phyloP scores from a whole-genome alignment of 2,113 vertebrate species.

The Saguinus imperator region DNA sequence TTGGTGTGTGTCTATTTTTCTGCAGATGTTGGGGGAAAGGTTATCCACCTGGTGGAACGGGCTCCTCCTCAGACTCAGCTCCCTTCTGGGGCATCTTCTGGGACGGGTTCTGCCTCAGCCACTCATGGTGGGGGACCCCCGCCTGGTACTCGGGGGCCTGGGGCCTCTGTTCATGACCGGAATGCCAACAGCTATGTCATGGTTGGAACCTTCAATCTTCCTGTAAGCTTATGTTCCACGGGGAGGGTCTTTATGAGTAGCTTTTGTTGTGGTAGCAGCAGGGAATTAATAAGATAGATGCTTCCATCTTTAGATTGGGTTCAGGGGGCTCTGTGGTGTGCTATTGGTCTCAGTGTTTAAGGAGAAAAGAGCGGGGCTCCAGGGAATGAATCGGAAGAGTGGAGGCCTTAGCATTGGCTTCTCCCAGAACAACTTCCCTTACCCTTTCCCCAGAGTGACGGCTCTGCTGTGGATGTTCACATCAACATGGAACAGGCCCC shows the following conservation, averaged over 20 bases:
- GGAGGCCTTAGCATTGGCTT: conserved; percentile 67
- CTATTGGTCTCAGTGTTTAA: not conserved
- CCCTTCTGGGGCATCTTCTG: conserved; percentile 85
- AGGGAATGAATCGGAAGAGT: conserved; percentile 23
- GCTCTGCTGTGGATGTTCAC: conserved; percentile 91
- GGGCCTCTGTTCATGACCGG: conserved; percentile 89
- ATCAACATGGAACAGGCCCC: conserved; percentile 92
- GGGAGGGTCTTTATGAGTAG: conserved; percentile 48
- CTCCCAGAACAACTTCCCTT: conserved; percentile 72
- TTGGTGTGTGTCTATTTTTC: not conserved
- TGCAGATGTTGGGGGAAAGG: conserved; percentile 93
- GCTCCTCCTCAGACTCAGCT: conserved; percentile 92
- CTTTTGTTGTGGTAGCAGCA: conserved; percentile 13
- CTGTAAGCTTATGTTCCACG: conserved; percentile 87
- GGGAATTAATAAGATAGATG: not conserved
- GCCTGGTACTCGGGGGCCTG: conserved; percentile 81
- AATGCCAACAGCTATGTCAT: conserved; percentile 96
- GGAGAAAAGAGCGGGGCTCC: not conserved
- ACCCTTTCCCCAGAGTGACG: conserved; percentile 80
- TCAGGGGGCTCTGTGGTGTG: not conserved
- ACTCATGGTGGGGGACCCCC: conserved; percentile 82
- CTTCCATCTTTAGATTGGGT: not conserved
- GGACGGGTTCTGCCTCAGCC: conserved; percentile 78
- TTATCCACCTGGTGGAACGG: conserved; percentile 94
- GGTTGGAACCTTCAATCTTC: conserved; percentile 95